Evolutionary conservation across 2,888 invertebrate species (phyloP).

Genomic region (Antitype chi): DNA sequence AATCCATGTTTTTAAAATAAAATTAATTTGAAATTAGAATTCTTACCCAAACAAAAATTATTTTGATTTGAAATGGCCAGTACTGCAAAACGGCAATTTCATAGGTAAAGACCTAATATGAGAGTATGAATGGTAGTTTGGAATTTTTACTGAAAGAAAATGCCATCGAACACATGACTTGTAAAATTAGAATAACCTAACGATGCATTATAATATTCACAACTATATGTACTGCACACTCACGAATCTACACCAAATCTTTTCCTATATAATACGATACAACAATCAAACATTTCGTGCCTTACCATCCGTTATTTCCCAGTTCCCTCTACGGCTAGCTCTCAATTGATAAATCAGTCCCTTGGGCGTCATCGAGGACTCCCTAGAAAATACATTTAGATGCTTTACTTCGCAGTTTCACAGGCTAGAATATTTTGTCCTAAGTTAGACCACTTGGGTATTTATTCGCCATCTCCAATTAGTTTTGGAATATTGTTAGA

Average conservation of each 20-base stretch:
- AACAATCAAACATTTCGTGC: constrained; percentile 22
- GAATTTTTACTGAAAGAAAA: background rate
- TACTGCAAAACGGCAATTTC: no score
- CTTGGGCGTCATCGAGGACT: constrained; percentile 43
- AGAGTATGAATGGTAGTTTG: background rate
- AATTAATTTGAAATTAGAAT: no score
- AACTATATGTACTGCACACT: background rate
- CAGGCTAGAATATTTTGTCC: constrained; percentile 11
- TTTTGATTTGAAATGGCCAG: no score
- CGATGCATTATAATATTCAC: background rate
- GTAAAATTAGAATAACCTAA: background rate
- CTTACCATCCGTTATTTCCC: constrained; percentile 23
- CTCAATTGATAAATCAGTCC: constrained; percentile 57
- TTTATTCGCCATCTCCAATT: constrained; percentile 8
- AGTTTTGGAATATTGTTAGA: background rate
- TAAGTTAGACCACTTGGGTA: constrained; percentile 8
- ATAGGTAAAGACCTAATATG: no score
- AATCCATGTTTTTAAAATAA: no score
- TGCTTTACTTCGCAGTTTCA: constrained; percentile 13
- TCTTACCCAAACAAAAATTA: no score
- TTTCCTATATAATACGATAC: background rate
- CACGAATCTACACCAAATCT: background rate
- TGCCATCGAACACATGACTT: background rate
- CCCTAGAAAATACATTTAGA: constrained; percentile 33
- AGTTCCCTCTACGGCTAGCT: constrained; percentile 12